Conservation (phyloP, 1,140 invertebrate genomes). For the Nylanderia fulva region DNA sequence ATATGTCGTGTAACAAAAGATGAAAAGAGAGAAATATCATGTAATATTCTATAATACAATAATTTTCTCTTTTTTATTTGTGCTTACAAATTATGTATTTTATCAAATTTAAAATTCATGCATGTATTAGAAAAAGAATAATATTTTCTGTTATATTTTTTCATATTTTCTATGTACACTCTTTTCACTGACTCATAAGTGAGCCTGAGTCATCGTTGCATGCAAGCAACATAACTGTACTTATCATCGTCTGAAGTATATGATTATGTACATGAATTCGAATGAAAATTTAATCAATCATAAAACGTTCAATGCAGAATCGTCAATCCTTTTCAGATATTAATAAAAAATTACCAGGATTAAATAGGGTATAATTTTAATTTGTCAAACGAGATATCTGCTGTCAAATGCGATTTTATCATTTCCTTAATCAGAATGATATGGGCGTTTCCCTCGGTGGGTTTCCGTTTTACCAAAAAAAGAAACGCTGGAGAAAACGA, state of each 20-base stretch:
- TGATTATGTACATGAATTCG: neutral
- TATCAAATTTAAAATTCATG: neutral
- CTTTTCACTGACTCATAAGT: neutral
- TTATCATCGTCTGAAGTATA: neutral
- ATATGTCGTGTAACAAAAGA: neutral
- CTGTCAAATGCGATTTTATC: too few relatives aligned
- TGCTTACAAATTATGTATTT: neutral
- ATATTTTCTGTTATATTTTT: neutral
- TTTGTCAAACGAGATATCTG: neutral
- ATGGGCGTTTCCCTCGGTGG: neutral
- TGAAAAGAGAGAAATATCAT: neutral
- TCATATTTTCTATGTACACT: neutral
- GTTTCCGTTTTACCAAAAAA: conserved; percentile 43
- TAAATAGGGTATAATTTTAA: neutral
- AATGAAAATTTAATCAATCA: conserved; percentile 18
- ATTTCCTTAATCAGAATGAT: neutral
- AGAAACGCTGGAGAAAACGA: conserved; percentile 39
- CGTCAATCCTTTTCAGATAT: neutral
- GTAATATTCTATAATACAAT: too few relatives aligned
- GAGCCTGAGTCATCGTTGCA: neutral
- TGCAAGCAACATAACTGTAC: conserved; percentile 21
- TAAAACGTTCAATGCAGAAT: conserved; percentile 10
- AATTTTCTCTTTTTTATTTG: neutral
- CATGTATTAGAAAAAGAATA: too few relatives aligned
- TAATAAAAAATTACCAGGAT: neutral